phyloP scores from a whole-genome alignment of 2,888 invertebrate genomes.

The Plutella xylostella region DNA sequence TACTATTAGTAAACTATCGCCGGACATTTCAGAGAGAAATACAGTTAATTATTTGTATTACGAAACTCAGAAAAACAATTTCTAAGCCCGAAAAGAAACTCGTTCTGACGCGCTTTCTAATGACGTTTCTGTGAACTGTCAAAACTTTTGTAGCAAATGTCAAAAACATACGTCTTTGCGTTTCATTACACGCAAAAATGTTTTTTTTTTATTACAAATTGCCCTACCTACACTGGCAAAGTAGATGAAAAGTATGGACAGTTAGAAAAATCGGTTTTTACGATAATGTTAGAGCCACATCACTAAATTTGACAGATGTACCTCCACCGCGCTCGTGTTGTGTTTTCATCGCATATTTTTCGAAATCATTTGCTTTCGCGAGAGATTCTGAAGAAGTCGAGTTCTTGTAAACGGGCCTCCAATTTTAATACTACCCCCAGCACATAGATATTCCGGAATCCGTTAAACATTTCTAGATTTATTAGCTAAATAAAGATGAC shows the following conservation, averaged over 20 bases:
- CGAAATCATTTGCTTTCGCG: not conserved
- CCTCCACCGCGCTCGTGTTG: not conserved
- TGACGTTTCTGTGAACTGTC: conserved; percentile 7
- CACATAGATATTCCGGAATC: not conserved
- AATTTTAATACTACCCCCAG: not conserved
- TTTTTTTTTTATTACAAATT: too few relatives aligned
- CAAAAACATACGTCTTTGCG: too few relatives aligned
- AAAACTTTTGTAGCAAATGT: not conserved
- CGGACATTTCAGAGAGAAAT: conserved; percentile 45
- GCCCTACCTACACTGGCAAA: too few relatives aligned
- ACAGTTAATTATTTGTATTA: conserved; percentile 32
- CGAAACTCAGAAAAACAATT: conserved; percentile 36
- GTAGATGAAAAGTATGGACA: too few relatives aligned
- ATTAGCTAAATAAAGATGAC: conserved; percentile 36
- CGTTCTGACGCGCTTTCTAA: conserved; percentile 9
- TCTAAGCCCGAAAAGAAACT: conserved; percentile 19
- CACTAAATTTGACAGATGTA: not conserved
- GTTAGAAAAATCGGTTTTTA: too few relatives aligned
- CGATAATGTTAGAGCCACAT: too few relatives aligned
- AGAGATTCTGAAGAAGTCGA: not conserved
- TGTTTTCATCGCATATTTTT: not conserved
- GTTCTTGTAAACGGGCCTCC: not conserved
- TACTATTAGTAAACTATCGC: conserved; percentile 46
- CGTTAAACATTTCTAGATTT: not conserved
- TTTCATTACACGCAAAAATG: too few relatives aligned